Evolutionary conservation across 1,140 invertebrate species (phyloP).

Genomic region (Coenobita brevimanus): DNA sequence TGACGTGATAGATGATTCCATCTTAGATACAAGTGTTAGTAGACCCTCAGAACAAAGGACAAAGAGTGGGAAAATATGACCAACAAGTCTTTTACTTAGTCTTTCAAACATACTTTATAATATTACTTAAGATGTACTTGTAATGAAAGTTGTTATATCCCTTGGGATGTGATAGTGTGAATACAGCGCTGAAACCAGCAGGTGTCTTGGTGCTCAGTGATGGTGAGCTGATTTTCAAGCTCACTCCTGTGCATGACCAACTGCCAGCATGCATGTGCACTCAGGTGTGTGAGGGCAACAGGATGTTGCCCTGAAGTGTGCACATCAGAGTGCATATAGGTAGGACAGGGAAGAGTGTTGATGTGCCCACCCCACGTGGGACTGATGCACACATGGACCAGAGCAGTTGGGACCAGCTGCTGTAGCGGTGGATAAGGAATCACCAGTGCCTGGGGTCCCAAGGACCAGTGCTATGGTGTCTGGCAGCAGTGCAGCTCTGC

Average conservation of each 20-base stretch:
- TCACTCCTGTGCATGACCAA: slow-evolving; percentile 62
- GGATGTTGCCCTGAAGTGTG: slow-evolving; percentile 22
- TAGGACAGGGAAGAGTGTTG: slow-evolving; percentile 42
- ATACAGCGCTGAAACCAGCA: slow-evolving; percentile 66
- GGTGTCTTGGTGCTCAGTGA: slow-evolving; percentile 62
- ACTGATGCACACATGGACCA: slow-evolving; percentile 51
- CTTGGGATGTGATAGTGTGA: slow-evolving; percentile 65
- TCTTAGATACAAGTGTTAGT: slow-evolving; percentile 59
- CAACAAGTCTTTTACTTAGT: slow-evolving; percentile 67
- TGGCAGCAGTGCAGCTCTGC: slow-evolving; percentile 57
- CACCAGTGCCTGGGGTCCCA: slow-evolving; percentile 66
- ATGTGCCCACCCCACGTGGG: slow-evolving; percentile 28
- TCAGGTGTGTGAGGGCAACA: slow-evolving; percentile 45
- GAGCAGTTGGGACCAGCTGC: slow-evolving; percentile 64
- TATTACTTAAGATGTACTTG: slow-evolving; percentile 67
- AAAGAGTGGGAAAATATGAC: slow-evolving; percentile 68
- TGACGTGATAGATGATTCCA: slow-evolving; percentile 65
- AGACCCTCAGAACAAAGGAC: slow-evolving; percentile 66
- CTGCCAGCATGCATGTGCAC: slow-evolving; percentile 61
- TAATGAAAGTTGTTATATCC: slow-evolving; percentile 67
- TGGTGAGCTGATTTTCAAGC: slow-evolving; percentile 52
- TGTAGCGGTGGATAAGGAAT: slow-evolving; percentile 60
- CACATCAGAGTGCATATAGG: slow-evolving; percentile 39
- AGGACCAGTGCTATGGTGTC: slow-evolving; percentile 62
- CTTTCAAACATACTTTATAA: slow-evolving; percentile 68